Evolutionary conservation across 2,888 invertebrate species (phyloP), one percentile per base, ranked within the genome.

Genomic region (Meteorus colon): DNA sequence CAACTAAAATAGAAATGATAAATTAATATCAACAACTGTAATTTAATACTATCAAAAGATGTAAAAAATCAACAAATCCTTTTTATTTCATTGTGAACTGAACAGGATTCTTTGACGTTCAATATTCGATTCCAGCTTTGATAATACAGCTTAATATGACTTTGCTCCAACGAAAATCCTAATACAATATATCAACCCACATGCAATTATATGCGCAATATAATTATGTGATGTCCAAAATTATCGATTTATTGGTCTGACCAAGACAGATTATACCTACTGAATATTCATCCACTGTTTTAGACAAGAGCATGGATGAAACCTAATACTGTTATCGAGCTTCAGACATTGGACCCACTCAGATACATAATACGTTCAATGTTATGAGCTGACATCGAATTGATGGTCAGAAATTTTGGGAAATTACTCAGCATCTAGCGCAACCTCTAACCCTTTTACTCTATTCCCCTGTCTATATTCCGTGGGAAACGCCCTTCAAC

Each of bases 381-480:
- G 29, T 16, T 31, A 34, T 60, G 31, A 68, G 69, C 66, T 69
- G 68, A 62, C 31, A 6, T 45, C 8, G 63, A 74, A 74, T 62
- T 60, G 59, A 60, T 34, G 24, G 14, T 31, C 16, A 34, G 51
- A 34, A 68, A 74, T 55, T 74, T 74, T 19, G 37, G 60, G 45
- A 74, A 74, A 74, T 74, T 74, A 41, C 41, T 41, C 8, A 41
- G 41, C 12, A 12, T 41, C 41, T 12, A 5, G 8, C 8, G 4
- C 41, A 41, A 3, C 12, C 59, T 67, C 60, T 19, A 19, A 29
- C 27, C 27, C 59, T 31, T 19, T 19, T 8, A 8, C 8, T 19
- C 8, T 8, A 19, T 48, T 14, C n/a, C 48, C 5, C 48, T 31
- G n/a, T 29, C 5, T 51, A 12, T 69, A 19, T 37, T 55, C 69